Evolutionary conservation across 2,797 vertebrate genomes (phyloP).

Genomic region (Leptodactylus fallax): DNA sequence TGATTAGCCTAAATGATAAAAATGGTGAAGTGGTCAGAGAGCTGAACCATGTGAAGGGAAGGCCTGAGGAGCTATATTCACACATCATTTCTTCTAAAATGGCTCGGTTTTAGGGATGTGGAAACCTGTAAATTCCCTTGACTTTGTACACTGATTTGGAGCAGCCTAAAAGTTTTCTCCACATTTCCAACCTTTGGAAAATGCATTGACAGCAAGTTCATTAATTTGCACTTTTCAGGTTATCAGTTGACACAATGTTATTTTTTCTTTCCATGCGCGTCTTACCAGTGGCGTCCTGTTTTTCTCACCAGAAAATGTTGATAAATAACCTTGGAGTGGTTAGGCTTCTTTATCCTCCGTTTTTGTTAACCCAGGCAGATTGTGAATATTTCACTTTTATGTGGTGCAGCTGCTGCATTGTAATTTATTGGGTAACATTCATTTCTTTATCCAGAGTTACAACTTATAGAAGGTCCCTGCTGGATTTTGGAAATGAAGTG

Average conservation of each 20-base stretch:
- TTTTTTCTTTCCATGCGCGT: slow-evolving; percentile 34
- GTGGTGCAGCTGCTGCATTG: slow-evolving; percentile 61
- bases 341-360: slow-evolving; percentile 26
- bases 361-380: slow-evolving; percentile 56
- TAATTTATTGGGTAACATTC: slow-evolving; percentile 64
- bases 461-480: slow-evolving; percentile 64
- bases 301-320: not conserved
- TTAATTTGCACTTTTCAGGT: slow-evolving; percentile 37
- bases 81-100: not conserved
- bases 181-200: slow-evolving; percentile 1
- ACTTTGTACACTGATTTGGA: slow-evolving; percentile 10
- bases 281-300: slow-evolving; percentile 6
- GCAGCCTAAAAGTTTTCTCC: not conserved
- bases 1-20: not conserved
- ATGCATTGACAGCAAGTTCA: slow-evolving; percentile 50
- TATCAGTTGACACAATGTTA: slow-evolving; percentile 38
- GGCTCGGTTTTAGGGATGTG: slow-evolving; percentile 5
- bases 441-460: slow-evolving; percentile 62
- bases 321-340: slow-evolving; percentile 30
- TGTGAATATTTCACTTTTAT: slow-evolving; percentile 62
- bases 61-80: not conserved
- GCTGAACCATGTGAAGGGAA: not conserved
- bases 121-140: not conserved
- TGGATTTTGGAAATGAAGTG: slow-evolving; percentile 64
- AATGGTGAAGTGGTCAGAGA: not conserved